phyloP scores from a whole-genome alignment of 2,888 invertebrate genomes.

The Exephanes ischioxanthus region DNA sequence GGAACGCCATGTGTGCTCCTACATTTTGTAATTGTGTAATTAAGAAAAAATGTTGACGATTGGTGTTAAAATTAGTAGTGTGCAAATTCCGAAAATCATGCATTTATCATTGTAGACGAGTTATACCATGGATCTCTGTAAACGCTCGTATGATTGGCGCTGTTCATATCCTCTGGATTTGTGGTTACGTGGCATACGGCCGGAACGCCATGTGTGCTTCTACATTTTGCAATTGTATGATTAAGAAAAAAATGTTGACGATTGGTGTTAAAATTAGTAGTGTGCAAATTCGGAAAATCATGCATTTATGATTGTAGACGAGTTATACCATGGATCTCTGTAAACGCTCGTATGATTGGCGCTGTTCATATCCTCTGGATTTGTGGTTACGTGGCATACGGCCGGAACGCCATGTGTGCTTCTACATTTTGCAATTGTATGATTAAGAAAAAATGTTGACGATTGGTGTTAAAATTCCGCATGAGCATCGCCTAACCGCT shows the following conservation, averaged over 20 bases:
- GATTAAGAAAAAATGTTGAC: background rate
- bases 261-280: background rate
- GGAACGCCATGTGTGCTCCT: constrained; percentile 40
- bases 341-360: background rate
- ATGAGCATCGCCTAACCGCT: background rate
- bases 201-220: constrained; percentile 40
- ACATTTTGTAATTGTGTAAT: background rate
- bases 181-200: constrained; percentile 48
- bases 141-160: background rate
- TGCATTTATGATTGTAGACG: constrained; percentile 46
- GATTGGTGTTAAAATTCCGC: background rate
- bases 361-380: constrained; percentile 22
- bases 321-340: background rate
- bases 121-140: background rate
- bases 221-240: background rate
- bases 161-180: constrained; percentile 27
- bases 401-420: constrained; percentile 45
- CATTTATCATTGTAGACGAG: constrained; percentile 45
- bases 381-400: constrained; percentile 47
- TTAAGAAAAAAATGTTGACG: background rate
- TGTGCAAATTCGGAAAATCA: constrained; percentile 33
- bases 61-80: background rate
- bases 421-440: background rate
- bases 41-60: background rate
- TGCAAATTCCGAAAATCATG: constrained; percentile 36